Conservation (phyloP, 2,113 vertebrate genomes). For the Chamaetylas fuelleborni region DNA sequence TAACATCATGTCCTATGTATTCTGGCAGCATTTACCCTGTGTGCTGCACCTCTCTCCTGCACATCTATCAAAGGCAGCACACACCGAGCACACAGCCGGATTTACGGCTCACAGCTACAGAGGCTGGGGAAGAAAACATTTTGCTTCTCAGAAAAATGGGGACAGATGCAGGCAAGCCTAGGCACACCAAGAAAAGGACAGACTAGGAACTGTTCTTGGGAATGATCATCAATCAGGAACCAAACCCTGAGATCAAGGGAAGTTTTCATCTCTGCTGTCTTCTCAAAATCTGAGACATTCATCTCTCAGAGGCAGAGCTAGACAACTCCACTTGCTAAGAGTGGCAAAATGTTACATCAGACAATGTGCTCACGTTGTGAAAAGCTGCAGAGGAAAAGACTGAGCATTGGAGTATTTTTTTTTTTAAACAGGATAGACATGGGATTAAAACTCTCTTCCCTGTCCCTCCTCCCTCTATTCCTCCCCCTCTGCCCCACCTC, state of each 20-base stretch:
- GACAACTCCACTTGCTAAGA: slow-evolving; percentile 3
- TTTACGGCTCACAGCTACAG: neutral
- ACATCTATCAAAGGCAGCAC: neutral
- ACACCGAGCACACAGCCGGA: neutral
- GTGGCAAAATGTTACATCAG: neutral
- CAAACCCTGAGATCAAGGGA: neutral
- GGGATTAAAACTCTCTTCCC: neutral
- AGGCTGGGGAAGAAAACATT: neutral
- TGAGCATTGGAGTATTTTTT: neutral
- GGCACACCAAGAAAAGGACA: neutral
- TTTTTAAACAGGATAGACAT: neutral
- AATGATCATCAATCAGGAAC: neutral
- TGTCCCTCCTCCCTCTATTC: neutral
- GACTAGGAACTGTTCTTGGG: neutral
- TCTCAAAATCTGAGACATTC: neutral
- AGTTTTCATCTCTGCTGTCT: neutral
- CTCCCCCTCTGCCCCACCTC: neutral
- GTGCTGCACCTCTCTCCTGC: neutral
- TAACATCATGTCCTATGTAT: neutral
- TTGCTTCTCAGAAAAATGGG: neutral
- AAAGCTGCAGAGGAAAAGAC: neutral
- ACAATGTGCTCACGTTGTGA: neutral
- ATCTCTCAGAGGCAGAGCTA: neutral
- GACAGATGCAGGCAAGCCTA: neutral
- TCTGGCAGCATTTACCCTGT: neutral